These are phyloP conservation scores for Drosophila equinoxialis DNA, from an alignment of 1,140 invertebrate species.

Conservation along the genomic window DNA sequence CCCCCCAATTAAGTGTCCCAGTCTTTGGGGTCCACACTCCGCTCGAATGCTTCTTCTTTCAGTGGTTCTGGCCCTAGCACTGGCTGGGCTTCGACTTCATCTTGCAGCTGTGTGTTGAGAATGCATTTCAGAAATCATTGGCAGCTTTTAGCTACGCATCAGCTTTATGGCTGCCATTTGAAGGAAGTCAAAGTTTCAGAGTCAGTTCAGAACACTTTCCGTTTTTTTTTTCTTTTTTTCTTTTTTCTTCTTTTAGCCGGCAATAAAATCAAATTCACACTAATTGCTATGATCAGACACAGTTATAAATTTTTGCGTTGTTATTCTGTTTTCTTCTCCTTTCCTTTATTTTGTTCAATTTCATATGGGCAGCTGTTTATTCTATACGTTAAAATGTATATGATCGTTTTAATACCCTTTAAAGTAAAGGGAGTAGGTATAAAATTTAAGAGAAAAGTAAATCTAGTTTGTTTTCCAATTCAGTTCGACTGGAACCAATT, in stretches of 20 bases:
- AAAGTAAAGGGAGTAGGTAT: too few relatives aligned
- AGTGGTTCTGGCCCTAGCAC: background rate
- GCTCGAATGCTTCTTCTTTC: background rate
- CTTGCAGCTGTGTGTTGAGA: slow-evolving; percentile 43
- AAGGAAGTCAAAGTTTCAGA: slow-evolving; percentile 10
- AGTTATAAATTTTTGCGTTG: slow-evolving; percentile 78
- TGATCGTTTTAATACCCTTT: background rate
- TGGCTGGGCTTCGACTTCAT: slow-evolving; percentile 26
- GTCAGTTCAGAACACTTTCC: slow-evolving; percentile 59
- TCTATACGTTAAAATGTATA: slow-evolving; percentile 30
- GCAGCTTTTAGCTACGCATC: slow-evolving; percentile 47
- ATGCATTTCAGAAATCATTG: slow-evolving; percentile 42
- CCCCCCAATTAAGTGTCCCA: slow-evolving; percentile 71
- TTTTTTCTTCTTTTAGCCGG: slow-evolving; percentile 23
- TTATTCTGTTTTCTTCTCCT: slow-evolving; percentile 47
- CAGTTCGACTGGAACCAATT: too few relatives aligned
- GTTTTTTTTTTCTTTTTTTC: slow-evolving; percentile 54
- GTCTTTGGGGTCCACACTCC: slow-evolving; percentile 24
- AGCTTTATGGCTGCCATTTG: slow-evolving; percentile 30
- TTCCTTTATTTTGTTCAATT: slow-evolving; percentile 38
- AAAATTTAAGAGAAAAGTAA: too few relatives aligned
- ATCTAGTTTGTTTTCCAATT: too few relatives aligned
- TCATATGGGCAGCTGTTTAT: slow-evolving; percentile 36
- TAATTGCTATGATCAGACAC: slow-evolving; percentile 82
- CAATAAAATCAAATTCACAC: slow-evolving; percentile 82